Conservation (phyloP, 64 coral and sea anemone genomes). For the Hydrozoanthus tunicans region DNA sequence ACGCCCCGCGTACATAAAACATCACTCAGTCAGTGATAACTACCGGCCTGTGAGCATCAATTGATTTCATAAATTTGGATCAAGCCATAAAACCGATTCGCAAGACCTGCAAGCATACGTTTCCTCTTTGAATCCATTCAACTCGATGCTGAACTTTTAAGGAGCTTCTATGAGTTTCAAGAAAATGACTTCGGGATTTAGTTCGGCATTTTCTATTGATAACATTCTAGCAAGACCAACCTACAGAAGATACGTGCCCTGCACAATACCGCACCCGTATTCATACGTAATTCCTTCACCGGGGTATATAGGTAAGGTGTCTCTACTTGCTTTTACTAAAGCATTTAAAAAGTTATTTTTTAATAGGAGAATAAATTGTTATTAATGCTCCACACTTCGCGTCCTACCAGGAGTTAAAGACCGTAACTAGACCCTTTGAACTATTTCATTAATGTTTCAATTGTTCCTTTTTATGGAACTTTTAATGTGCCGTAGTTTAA, state of each 20-base stretch:
- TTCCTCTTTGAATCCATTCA: not conserved
- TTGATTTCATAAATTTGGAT: slow-evolving; percentile 33
- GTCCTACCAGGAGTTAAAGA: not conserved
- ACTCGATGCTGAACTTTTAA: not conserved
- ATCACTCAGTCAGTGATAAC: slow-evolving; percentile 84
- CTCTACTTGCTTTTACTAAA: slow-evolving; percentile 36
- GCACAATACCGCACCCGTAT: slow-evolving; percentile 80
- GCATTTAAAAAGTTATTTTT: slow-evolving; percentile 35
- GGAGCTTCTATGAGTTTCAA: slow-evolving; percentile 17
- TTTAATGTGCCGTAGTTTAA: not conserved
- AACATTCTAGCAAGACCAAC: slow-evolving; percentile 95
- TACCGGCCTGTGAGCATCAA: slow-evolving; percentile 41
- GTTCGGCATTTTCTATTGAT: slow-evolving; percentile 96
- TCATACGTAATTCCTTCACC: slow-evolving; percentile 70
- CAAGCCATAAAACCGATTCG: not conserved
- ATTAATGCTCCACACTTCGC: not conserved
- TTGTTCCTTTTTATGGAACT: slow-evolving; percentile 8
- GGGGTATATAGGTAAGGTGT: slow-evolving; percentile 77
- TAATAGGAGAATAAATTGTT: not conserved
- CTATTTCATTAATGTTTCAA: not conserved
- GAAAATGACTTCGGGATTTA: slow-evolving; percentile 73
- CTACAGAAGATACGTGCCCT: slow-evolving; percentile 81
- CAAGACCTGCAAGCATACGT: not conserved
- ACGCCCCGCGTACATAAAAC: slow-evolving; percentile 72
- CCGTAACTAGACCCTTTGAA: not conserved